These are phyloP conservation scores for Aleadryas rufinucha DNA, from an alignment of 2,113 vertebrate species.

Conservation along the genomic window DNA sequence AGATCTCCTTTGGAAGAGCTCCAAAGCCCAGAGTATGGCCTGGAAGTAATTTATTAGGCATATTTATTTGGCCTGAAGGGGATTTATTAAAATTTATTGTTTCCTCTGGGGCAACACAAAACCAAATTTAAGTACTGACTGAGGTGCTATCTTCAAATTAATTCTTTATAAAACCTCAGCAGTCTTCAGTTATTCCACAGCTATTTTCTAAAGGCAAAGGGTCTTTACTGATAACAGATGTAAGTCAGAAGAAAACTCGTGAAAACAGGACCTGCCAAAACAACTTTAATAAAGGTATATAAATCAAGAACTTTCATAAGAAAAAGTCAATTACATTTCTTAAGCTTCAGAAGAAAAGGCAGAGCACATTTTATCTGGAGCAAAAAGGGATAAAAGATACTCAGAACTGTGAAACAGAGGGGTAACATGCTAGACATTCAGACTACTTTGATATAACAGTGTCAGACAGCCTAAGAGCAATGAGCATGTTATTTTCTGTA, in stretches of 20 bases:
- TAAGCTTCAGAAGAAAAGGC: neutral
- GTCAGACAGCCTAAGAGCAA: neutral
- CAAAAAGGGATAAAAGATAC: neutral
- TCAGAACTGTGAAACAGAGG: neutral
- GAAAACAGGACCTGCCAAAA: neutral
- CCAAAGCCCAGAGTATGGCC: neutral
- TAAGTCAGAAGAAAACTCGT: neutral
- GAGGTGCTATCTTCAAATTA: neutral
- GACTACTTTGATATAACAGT: neutral
- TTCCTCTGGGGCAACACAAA: neutral
- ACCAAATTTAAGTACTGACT: neutral
- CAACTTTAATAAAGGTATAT: neutral
- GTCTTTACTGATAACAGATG: neutral
- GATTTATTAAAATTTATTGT: neutral
- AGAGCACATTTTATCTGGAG: neutral
- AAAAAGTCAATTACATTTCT: neutral
- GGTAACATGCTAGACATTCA: neutral
- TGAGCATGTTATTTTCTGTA: neutral
- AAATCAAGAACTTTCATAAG: neutral
- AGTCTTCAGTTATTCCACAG: neutral
- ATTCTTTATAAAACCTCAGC: neutral
- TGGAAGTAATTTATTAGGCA: neutral
- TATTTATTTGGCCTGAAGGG: neutral
- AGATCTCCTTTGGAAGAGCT: neutral
- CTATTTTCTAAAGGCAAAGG: neutral